Base-by-base conservation (phyloP, 2,888 invertebrate species). In the Drosophila peninsularis region DNA sequence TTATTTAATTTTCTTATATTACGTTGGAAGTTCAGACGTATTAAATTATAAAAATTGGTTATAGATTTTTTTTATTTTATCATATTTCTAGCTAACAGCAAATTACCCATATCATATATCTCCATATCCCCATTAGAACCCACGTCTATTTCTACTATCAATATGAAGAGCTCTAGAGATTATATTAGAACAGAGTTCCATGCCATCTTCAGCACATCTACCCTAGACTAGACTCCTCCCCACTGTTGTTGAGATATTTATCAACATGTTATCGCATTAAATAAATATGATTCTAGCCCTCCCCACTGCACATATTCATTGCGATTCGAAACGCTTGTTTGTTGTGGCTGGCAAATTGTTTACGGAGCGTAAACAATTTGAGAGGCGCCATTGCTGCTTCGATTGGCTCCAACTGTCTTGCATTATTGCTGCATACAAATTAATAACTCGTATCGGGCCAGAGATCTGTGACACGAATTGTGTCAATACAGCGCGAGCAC, bases 331-430 rank as follows among this genome's bases (percentile, higher is more conserved):
- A 34, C 42, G 55, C 42, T 79, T 79, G 69, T 69, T 68, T 69
- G 71, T 69, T 70, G 71, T 68, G 58, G 24, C 57, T 24, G 24
- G 53, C 58, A 78, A 82, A 78, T 71, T 85, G 86, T 86, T 86
- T 88, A 86, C 63, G 49, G 44, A 50, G 60, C 58, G 68, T 89
- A 89, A 86, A 86, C 86, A 86, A 89, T 86, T 78, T 17, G 21
- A 4, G 24, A 62, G 87, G 85, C 83, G 83, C 89, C 83, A 89
- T 72, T 62, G 68, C 36, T 41, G 39, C 19, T 36, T 14, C 11
- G 1, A 17, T 47, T 47, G 45, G 45, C 39, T 27, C 24, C 37
- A 60, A 62, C 34, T 30, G 69, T 62, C 50, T 44, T 24, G 24
- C 39, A 54, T 58, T 80, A 72, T 62, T 72, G 71, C 73, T 69